Conservation (phyloP, 2,113 vertebrate species). For the Sceloporus tristichus region DNA sequence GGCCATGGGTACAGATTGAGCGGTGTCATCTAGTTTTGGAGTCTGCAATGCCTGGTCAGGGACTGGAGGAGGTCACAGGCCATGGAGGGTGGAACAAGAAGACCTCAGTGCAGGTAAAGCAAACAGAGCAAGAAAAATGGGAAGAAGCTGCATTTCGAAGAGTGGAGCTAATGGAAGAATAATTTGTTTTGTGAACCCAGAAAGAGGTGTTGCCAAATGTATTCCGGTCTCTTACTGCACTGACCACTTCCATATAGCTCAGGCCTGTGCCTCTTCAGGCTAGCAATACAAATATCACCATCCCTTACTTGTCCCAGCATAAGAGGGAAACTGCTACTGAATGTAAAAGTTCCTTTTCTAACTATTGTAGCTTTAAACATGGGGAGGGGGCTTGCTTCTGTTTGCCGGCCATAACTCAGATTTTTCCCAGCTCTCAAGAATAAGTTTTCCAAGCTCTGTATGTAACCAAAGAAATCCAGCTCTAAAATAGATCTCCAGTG, state of each 20-base stretch:
- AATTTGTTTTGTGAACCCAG: neutral
- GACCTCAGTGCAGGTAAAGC: neutral
- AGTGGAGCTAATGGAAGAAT: neutral
- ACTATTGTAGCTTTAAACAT: too few species aligned
- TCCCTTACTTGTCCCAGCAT: neutral
- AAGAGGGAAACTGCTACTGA: too few species aligned
- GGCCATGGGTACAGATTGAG: too few species aligned
- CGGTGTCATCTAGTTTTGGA: too few species aligned
- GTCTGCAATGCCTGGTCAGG: too few species aligned
- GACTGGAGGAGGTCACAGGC: too few species aligned
- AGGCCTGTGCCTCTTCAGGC: neutral
- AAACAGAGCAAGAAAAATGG: neutral
- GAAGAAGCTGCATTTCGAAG: neutral
- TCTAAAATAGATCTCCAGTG: neutral
- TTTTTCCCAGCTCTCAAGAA: too few species aligned
- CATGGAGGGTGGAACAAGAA: neutral
- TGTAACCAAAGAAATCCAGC: neutral
- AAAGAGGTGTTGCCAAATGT: neutral
- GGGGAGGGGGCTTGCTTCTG: too few species aligned
- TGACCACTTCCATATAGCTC: neutral
- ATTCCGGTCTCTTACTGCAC: neutral
- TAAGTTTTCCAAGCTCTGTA: too few species aligned
- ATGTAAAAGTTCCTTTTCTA: too few species aligned
- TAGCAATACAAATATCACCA: neutral
- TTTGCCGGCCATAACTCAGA: too few species aligned